Evolutionary conservation across 2,113 vertebrate genomes (phyloP).

Genomic region (Poecilia latipinna): DNA sequence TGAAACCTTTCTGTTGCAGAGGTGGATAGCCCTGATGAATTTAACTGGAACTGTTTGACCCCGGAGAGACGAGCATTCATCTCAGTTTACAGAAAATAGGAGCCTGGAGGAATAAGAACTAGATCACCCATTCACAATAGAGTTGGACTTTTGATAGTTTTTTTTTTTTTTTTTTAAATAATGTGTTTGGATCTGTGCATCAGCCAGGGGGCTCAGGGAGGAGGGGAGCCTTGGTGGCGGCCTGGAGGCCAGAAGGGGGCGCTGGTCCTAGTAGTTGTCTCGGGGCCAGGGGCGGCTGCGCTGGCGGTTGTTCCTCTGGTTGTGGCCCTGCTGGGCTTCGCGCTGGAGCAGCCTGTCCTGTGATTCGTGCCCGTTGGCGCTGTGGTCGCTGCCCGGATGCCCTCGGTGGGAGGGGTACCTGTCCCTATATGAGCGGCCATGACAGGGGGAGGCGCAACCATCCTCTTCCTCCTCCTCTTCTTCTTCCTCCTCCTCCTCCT

Average conservation of each 20-base stretch:
- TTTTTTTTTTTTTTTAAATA: neutral
- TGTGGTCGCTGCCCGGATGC: constrained; percentile 84
- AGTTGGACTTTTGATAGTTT: constrained; percentile 2
- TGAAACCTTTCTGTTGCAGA: constrained; percentile 60
- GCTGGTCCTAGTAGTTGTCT: constrained; percentile 88
- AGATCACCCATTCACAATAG: constrained; percentile 13
- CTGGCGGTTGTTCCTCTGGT: constrained; percentile 92
- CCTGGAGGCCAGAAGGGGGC: constrained; percentile 15
- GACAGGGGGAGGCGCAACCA: constrained; percentile 81
- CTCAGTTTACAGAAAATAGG: constrained; percentile 18
- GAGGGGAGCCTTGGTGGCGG: constrained; percentile 5
- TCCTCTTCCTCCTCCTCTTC: constrained; percentile 77
- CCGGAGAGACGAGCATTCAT: constrained; percentile 2
- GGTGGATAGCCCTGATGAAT: constrained; percentile 66
- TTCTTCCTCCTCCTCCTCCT: constrained; percentile 73
- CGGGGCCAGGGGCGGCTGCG: constrained; percentile 93
- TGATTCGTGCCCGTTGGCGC: constrained; percentile 87
- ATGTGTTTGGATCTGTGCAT: constrained; percentile 11
- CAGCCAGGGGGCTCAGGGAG: constrained; percentile 16
- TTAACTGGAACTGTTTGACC: constrained; percentile 29
- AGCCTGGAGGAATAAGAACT: constrained; percentile 30
- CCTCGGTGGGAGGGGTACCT: constrained; percentile 89
- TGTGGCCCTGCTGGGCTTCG: constrained; percentile 86
- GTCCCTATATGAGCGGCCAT: constrained; percentile 88
- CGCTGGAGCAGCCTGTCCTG: constrained; percentile 90